Percentiles rank a stretch among this genome's conserved stretches.
Evolutionary conservation across 2,113 vertebrate species (phyloP).

Genomic region (Corvus moneduloides): DNA sequence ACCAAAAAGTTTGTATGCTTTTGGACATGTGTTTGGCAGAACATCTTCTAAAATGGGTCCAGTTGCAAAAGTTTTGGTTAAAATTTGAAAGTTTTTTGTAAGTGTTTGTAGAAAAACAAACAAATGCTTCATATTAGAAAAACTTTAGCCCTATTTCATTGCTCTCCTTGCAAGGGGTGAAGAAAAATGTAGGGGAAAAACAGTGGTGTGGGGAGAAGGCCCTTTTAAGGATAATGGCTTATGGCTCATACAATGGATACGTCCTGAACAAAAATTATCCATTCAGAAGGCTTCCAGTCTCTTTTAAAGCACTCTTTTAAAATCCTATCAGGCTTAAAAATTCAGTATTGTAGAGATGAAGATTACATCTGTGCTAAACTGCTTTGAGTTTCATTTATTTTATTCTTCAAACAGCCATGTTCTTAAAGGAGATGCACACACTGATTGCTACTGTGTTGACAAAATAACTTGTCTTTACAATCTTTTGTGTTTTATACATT

Average conservation of each 20-base stretch:
- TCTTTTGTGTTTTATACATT: neutral
- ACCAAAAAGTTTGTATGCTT: neutral
- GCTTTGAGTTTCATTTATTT: neutral
- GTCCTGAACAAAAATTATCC: neutral
- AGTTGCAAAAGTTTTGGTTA: neutral
- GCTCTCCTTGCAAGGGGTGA: neutral
- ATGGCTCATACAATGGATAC: neutral
- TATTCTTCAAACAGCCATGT: neutral
- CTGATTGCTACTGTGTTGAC: neutral
- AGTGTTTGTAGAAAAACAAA: neutral
- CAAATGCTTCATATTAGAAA: neutral
- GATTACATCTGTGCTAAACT: neutral
- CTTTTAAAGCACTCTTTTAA: neutral
- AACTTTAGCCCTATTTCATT: neutral
- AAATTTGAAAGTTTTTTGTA: neutral
- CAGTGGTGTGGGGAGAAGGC: neutral
- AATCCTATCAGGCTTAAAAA: neutral
- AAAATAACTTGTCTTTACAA: neutral
- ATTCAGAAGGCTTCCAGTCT: neutral
- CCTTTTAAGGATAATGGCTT: neutral
- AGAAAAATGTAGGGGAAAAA: neutral
- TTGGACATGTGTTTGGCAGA: neutral
- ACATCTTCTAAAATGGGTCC: neutral
- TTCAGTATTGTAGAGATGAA: neutral
- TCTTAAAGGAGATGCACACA: neutral